Base-by-base conservation (phyloP, 2,888 invertebrate species). In the Zygaena filipendulae region DNA sequence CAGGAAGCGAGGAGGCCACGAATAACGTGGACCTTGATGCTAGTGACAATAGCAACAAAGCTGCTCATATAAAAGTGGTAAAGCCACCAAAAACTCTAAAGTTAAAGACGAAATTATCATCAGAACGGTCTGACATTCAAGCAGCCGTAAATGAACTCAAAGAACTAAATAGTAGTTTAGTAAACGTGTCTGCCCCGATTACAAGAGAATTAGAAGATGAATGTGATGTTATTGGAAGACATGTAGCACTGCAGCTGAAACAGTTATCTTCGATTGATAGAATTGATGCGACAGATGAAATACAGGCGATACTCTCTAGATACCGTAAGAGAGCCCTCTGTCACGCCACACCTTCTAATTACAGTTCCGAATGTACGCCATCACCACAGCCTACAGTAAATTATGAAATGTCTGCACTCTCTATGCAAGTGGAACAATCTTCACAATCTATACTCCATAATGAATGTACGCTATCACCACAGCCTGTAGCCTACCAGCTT, bases 31-130 rank as follows among this genome's bases (percentile, higher is more conserved):
- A 34, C 30, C 27, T 32, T 38, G 35, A 38, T 35, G 32, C 34
- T 32, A 32, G 35, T 35, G 38, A 34, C 32, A 38, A 35, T 35
- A 38, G 35, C 38, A 35, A 32, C 29, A 38, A 28, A 22, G 29
- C 30, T 21, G 32, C 13, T 35, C 27, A 30, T 32, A 35, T 23
- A 35, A 29, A 38, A 30, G 25, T 29, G 30, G 29, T 30, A 20
- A 38, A 33, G 22, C 25, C 20, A 28, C 30, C 26, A 33, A 36
- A 36, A 36, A 33, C 23, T 29, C 29, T 21, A 33, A 35, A 25
- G 22, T 36, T 28, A 33, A 30, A 34, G 30, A 35, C 24, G 35
- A 36, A 33, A 30, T 34, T 34, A 27, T 30, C 28, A 19, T 11
- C 28, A 28, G 28, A 24, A 22, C 11, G 30, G 30, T 33, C 25